Base-by-base conservation (phyloP, 1,140 invertebrate genomes). In the Battus philenor region DNA sequence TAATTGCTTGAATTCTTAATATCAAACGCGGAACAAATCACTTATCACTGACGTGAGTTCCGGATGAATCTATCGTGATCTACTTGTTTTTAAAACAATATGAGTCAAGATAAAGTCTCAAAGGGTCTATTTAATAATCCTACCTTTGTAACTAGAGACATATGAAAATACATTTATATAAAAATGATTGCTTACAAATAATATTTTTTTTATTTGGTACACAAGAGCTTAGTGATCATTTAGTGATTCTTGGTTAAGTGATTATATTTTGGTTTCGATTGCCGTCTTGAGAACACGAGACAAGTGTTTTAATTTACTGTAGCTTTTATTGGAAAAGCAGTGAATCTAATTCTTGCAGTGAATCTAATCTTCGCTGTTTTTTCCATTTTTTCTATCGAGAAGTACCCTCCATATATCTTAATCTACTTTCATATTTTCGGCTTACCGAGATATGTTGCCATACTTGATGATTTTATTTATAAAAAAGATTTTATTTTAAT, bases 1-100 rank as follows among this genome's bases (percentile, higher is more conserved):
- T 71, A 69, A 81, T 72, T 68, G 57, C n/a, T 46, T 54, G 53
- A 69, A 73, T 70, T 72, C 58, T 69, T 54, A 29, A 44, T 47
- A 62, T 64, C 61, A 60, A 60, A 67, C 59, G 59, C 70, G 68
- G 56, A 82, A 68, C 70, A 49, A 79, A 78, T 74, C 65, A 54
- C 22, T 52, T 59, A 32, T 41, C 22, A 10, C 24, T 4, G 20
- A 27, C 45, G 52, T 52, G 46, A 76, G 70, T 73, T 69, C 66
- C 74, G 63, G 58, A 72, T 59, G 58, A 67, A 56, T 49, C 54
- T 62, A 47, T 56, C 48, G 51, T 58, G 67, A 71, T 77, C 71
- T 67, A 80, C 56, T 73, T 68, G 53, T 44, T 65, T 59, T 63
- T 60, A 68, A 68, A 63, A 48, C 59, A 64, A 62, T 68, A 58